A percentile compares a stretch with the other conserved stretches of the same genome.
phyloP scores from a whole-genome alignment of 2,113 vertebrate genomes.

The Morone chrysops region DNA sequence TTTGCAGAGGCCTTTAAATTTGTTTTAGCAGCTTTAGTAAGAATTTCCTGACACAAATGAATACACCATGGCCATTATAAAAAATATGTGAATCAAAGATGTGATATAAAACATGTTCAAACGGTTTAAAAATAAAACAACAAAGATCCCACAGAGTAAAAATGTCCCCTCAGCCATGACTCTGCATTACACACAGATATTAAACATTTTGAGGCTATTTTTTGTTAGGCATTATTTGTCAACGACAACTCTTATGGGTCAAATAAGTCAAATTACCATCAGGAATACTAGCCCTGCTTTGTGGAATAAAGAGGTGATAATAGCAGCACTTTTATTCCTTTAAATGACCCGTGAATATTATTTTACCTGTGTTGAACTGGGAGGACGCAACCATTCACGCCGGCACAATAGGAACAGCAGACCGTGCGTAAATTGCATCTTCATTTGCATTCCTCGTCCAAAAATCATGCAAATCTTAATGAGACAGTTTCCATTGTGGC shows the following conservation, averaged over 20 bases:
- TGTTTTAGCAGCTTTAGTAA: not conserved
- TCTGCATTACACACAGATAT: constrained; percentile 38
- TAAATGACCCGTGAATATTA: constrained; percentile 85
- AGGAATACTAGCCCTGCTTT: constrained; percentile 42
- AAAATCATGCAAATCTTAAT: constrained; percentile 87
- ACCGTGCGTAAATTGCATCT: constrained; percentile 85
- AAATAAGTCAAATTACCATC: constrained; percentile 65
- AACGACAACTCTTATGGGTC: constrained; percentile 28
- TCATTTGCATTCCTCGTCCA: constrained; percentile 84
- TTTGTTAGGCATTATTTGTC: constrained; percentile 24
- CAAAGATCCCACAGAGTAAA: not conserved
- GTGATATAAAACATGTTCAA: not conserved
- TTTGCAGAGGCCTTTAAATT: not conserved
- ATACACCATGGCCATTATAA: not conserved
- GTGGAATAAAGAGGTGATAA: constrained; percentile 70
- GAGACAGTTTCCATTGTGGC: constrained; percentile 84
- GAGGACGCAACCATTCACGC: constrained; percentile 80
- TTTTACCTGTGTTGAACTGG: constrained; percentile 84
- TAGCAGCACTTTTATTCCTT: constrained; percentile 68
- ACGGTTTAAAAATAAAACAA: not conserved
- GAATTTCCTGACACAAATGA: not conserved
- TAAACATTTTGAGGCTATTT: constrained; percentile 26
- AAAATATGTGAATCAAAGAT: not conserved
- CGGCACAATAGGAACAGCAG: constrained; percentile 84
- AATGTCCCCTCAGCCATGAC: constrained; percentile 16